phyloP scores from a whole-genome alignment of 2,797 vertebrate genomes.

The Rhinophrynus dorsalis region DNA sequence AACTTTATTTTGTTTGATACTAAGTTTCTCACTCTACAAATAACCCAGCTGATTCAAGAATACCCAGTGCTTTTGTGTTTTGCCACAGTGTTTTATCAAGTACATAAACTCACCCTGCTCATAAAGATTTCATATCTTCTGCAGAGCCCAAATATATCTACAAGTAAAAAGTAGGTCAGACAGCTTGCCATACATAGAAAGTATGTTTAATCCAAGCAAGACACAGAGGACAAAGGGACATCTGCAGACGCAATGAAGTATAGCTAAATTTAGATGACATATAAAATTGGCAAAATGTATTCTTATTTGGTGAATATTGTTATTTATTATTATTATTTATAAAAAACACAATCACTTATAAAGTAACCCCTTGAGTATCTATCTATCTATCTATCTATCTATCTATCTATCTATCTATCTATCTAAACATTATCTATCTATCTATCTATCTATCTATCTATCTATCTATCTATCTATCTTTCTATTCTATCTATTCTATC shows the following conservation, averaged over 20 bases:
- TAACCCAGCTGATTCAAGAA: background rate
- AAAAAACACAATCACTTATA: background rate
- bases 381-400: too few relatives aligned
- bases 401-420: too few relatives aligned
- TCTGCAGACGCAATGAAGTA: constrained; percentile 39
- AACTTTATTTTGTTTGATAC: too few relatives aligned
- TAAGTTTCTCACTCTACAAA: too few relatives aligned
- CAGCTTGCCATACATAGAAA: constrained; percentile 27
- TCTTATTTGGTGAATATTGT: constrained; percentile 7
- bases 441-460: too few relatives aligned
- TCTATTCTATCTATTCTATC: too few relatives aligned
- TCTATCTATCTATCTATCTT: too few relatives aligned
- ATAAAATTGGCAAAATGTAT: constrained; percentile 29
- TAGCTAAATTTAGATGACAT: constrained; percentile 48
- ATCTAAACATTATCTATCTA: too few relatives aligned
- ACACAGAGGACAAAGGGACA: constrained; percentile 46
- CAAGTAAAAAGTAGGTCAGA: constrained; percentile 42
- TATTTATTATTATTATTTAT: background rate
- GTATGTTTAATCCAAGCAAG: constrained; percentile 35
- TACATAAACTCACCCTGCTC: background rate
- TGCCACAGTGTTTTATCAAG: background rate
- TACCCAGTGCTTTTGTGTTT: background rate
- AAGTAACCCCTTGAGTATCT: too few relatives aligned
- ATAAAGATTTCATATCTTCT: background rate
- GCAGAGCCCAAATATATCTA: constrained; percentile 16